phyloP scores from a whole-genome alignment of 1,140 invertebrate species.

The Apolygus lucorum region DNA sequence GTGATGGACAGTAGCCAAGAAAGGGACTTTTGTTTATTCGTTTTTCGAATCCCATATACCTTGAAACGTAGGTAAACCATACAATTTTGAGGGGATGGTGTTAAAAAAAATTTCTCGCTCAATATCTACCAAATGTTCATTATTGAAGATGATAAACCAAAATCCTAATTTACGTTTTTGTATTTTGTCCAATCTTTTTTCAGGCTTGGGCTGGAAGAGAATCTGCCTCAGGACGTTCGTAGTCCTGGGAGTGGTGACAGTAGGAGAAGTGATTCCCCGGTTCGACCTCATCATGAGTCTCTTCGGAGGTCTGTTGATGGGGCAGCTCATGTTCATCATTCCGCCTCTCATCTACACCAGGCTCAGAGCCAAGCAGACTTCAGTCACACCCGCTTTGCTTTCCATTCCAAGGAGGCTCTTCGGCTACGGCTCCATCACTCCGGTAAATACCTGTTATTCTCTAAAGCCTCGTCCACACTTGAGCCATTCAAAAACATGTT shows the following conservation, averaged over 20 bases:
- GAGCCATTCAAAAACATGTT: no score
- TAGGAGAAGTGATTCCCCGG: conserved; percentile 72
- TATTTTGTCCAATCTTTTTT: no score
- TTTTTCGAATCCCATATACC: no score
- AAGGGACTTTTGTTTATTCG: no score
- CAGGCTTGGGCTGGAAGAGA: conserved; percentile 71
- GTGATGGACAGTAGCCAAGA: no score
- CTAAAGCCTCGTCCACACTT: no score
- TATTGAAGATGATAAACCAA: no score
- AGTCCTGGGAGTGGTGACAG: conserved; percentile 58
- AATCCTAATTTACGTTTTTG: no score
- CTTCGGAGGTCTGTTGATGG: conserved; percentile 73
- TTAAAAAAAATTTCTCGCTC: no score
- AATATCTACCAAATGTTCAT: neutral
- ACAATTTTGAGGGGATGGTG: no score
- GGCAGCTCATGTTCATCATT: conserved; percentile 73
- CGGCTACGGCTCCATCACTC: conserved; percentile 2
- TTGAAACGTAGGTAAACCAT: no score
- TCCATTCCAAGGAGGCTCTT: neutral
- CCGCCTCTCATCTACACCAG: conserved; percentile 72
- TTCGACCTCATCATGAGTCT: conserved; percentile 85
- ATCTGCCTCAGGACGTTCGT: conserved; percentile 61
- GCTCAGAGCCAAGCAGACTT: conserved; percentile 39
- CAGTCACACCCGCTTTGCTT: neutral
- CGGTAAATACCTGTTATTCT: no score